Conservation (phyloP, 2,797 vertebrate species). For the Catamblyrhynchus diadema region DNA sequence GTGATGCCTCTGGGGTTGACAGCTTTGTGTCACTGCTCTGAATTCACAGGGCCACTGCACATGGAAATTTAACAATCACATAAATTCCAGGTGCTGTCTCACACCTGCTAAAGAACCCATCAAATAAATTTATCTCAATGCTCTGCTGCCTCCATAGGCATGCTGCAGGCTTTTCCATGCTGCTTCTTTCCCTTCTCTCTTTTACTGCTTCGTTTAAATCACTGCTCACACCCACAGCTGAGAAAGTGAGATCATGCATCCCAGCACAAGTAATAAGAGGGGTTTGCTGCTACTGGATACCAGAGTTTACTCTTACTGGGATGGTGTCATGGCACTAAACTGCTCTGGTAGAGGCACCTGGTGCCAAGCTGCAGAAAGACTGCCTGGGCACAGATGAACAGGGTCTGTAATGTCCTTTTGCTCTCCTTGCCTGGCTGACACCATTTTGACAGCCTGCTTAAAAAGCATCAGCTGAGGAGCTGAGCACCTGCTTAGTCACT, state of each 20-base stretch:
- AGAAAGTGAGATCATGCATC: background rate
- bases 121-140: slow-evolving; percentile 18
- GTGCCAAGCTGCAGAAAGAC: background rate
- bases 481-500: background rate
- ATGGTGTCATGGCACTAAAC: background rate
- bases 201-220: background rate
- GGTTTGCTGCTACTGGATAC: background rate
- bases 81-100: slow-evolving; percentile 55
- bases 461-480: background rate
- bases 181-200: background rate
- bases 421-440: background rate
- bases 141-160: background rate
- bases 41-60: background rate
- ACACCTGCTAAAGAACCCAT: background rate
- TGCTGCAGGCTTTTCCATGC: background rate
- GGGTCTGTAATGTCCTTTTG: background rate
- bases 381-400: fast-evolving
- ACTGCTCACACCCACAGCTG: background rate
- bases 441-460: background rate
- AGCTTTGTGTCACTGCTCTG: background rate
- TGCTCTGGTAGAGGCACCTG: background rate
- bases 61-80: slow-evolving; percentile 12
- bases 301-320: background rate
- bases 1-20: background rate
- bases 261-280: background rate